Evolutionary conservation across 1,140 invertebrate species (phyloP).

Genomic region (Trichomalopsis sarcophagae): DNA sequence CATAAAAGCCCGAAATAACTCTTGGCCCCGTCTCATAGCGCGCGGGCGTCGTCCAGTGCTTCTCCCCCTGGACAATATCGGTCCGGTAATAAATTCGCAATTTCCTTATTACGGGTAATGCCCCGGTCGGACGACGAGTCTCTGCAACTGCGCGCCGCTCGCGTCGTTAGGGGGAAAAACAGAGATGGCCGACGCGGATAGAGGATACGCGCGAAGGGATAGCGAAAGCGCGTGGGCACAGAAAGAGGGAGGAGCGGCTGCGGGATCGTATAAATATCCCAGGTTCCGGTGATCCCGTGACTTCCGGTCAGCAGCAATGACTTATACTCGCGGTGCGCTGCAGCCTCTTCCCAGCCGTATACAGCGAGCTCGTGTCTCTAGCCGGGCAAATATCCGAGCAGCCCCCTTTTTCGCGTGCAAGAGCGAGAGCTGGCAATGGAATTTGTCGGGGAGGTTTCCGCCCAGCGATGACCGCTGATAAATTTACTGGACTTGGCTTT

Average conservation of each 20-base stretch:
- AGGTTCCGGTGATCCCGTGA: constrained; percentile 74
- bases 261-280: constrained; percentile 73
- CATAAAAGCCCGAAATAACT: constrained; percentile 65
- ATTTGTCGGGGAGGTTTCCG: constrained; percentile 56
- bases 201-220: neutral
- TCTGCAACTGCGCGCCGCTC: constrained; percentile 9
- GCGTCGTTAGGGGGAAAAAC: constrained; percentile 4
- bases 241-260: constrained; percentile 4
- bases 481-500: constrained; percentile 61
- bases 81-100: constrained; percentile 75
- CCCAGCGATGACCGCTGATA: constrained; percentile 63
- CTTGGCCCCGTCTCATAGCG: constrained; percentile 53
- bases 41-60: neutral
- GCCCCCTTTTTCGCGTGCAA: constrained; percentile 6
- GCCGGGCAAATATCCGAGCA: constrained; percentile 36
- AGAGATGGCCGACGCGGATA: constrained; percentile 4
- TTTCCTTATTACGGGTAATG: constrained; percentile 76
- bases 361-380: neutral
- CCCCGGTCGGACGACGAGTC: constrained; percentile 68
- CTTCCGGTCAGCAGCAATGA: constrained; percentile 72
- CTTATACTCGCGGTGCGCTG: constrained; percentile 55
- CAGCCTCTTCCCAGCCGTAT: neutral
- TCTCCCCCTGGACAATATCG: constrained; percentile 62
- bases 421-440: constrained; percentile 52
- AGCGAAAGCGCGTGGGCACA: neutral